A percentile compares a stretch with the other conserved stretches of the same genome.
phyloP scores from a whole-genome alignment of 2,113 vertebrate genomes.

The Plectropomus leopardus region DNA sequence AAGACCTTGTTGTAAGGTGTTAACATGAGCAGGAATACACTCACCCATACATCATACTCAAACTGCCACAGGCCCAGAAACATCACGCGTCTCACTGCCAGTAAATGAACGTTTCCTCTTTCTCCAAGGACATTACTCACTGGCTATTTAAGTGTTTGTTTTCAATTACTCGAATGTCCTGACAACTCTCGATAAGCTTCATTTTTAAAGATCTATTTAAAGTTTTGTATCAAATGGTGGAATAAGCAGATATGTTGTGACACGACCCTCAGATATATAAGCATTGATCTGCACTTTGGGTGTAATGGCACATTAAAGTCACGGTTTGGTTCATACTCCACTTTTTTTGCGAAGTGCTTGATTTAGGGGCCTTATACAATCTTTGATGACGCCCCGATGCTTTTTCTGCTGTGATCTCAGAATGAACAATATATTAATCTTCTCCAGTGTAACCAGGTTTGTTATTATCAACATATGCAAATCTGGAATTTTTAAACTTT shows the following conservation, averaged over 20 bases:
- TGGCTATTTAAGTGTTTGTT: not conserved
- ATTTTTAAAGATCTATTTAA: not conserved
- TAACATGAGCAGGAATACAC: not conserved
- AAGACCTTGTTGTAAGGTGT: not conserved
- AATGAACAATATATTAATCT: too few species aligned
- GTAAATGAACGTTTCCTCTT: conserved; percentile 29
- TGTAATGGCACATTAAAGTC: too few species aligned
- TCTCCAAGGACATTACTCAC: conserved; percentile 8
- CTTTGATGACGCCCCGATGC: too few species aligned
- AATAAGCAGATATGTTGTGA: not conserved
- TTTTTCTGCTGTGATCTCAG: too few species aligned
- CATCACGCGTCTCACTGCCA: not conserved
- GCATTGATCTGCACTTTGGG: not conserved
- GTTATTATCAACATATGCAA: too few species aligned
- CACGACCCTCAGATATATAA: not conserved
- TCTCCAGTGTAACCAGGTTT: too few species aligned
- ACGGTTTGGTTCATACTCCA: too few species aligned
- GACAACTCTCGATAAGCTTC: not conserved
- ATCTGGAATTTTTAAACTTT: too few species aligned
- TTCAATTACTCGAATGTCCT: not conserved
- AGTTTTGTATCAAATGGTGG: not conserved
- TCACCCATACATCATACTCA: not conserved
- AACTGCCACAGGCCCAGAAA: not conserved
- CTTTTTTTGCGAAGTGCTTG: too few species aligned
- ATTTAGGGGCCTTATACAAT: too few species aligned